Percentiles rank a stretch among this genome's conserved stretches.
These are phyloP conservation scores for Hetaerina americana DNA, from an alignment of 1,140 invertebrate genomes.

Conservation along the genomic window DNA sequence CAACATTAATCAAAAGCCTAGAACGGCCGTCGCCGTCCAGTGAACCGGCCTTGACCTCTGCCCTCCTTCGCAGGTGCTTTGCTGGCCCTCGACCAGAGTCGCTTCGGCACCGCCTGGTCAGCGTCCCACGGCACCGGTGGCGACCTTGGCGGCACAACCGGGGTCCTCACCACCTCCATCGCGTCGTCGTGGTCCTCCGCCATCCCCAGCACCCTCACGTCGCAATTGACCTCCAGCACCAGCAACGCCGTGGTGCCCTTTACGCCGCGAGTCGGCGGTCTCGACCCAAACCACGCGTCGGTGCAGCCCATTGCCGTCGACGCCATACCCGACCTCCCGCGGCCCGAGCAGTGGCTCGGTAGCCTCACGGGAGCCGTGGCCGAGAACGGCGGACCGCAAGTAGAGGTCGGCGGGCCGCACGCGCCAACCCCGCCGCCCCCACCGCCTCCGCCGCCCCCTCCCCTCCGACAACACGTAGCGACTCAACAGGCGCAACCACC, in stretches of 20 bases:
- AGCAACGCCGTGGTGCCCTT: not conserved
- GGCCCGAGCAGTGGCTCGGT: conserved; percentile 65
- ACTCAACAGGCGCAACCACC: conserved; percentile 1
- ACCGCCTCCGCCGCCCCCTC: conserved; percentile 5
- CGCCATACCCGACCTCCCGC: conserved; percentile 37
- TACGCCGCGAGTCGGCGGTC: not conserved
- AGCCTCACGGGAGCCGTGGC: conserved; percentile 39
- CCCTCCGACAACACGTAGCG: conserved; percentile 16
- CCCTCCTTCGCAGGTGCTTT: no score
- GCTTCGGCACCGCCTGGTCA: not conserved
- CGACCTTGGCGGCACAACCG: not conserved
- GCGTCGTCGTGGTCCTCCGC: not conserved
- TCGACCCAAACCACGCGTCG: not conserved
- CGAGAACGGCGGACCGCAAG: conserved; percentile 7
- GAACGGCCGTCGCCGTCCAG: no score
- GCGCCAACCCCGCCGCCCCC: not conserved
- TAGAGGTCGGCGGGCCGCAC: not conserved
- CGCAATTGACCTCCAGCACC: not conserved
- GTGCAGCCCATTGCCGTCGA: not conserved
- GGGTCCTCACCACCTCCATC: not conserved
- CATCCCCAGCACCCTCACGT: not conserved
- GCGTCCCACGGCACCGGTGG: no score
- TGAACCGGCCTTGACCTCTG: no score
- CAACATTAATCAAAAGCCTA: no score
- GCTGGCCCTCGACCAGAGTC: not conserved